Conservation (phyloP, 2,797 vertebrate species). For the Muscicapa striata region DNA sequence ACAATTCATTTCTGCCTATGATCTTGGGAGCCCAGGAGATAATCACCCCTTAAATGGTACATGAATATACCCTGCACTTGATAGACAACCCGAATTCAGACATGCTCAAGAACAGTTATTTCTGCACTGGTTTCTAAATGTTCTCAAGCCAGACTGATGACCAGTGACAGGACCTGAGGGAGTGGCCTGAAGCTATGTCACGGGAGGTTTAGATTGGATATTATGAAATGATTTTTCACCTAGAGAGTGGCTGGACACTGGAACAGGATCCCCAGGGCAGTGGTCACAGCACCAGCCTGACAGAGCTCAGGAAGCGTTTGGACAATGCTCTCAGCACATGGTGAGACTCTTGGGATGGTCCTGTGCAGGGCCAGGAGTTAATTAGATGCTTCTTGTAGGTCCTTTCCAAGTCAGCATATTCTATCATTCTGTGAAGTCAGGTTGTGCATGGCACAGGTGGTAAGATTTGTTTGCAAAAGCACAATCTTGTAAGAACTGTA, state of each 20-base stretch:
- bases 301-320: background rate
- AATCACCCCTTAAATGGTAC: background rate
- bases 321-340: rapidly evolving
- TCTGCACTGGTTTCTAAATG: background rate
- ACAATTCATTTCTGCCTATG: background rate
- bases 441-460: background rate
- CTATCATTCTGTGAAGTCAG: background rate
- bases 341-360: background rate
- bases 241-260: rapidly evolving
- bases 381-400: background rate
- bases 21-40: background rate
- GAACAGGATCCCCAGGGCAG: background rate
- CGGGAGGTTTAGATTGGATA: background rate
- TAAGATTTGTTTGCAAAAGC: background rate
- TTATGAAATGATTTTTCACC: background rate
- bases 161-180: no score
- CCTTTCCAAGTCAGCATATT: background rate
- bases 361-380: background rate
- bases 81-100: background rate
- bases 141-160: background rate
- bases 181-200: background rate
- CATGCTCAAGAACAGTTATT: background rate
- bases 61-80: background rate
- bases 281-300: background rate
- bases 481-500: background rate